Percentiles rank a stretch among this genome's conserved stretches.
These are phyloP conservation scores for Dolichoris vasculosae DNA, from an alignment of 1,140 invertebrate species.

Conservation along the genomic window DNA sequence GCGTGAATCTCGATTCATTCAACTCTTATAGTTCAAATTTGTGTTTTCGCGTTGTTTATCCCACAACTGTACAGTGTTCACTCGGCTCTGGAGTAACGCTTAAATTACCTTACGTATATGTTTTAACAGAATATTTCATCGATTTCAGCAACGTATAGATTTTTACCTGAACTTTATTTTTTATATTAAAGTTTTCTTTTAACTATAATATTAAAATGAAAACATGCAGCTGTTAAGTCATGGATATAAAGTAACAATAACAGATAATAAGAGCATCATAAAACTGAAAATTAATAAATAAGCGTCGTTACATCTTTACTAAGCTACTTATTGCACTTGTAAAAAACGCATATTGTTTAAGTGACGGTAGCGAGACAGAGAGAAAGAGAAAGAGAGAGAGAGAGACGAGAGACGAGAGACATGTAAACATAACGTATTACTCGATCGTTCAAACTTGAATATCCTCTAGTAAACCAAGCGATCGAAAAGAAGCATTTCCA, in stretches of 20 bases:
- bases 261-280: not conserved
- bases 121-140: conserved; percentile 42
- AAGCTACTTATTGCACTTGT: not conserved
- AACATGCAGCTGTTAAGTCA: not conserved
- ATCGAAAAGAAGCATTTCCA: not conserved
- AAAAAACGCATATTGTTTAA: not conserved
- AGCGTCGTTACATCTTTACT: not conserved
- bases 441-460: not conserved
- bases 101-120: conserved; percentile 39
- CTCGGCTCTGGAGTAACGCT: not conserved
- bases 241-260: conserved; percentile 9
- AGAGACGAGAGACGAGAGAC: too few species aligned
- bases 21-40: conserved; percentile 37
- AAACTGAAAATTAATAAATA: not conserved
- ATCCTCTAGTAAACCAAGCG: not conserved
- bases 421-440: not conserved
- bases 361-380: not conserved
- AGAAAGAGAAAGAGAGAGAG: not conserved
- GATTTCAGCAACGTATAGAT: conserved; percentile 38
- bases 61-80: conserved; percentile 43
- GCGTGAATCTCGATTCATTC: conserved; percentile 47
- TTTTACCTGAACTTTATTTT: conserved; percentile 28
- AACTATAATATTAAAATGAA: not conserved
- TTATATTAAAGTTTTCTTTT: not conserved
- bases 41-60: conserved; percentile 5